Evolutionary conservation across 2,113 vertebrate species (phyloP).

Genomic region (Lepisosteus oculatus): DNA sequence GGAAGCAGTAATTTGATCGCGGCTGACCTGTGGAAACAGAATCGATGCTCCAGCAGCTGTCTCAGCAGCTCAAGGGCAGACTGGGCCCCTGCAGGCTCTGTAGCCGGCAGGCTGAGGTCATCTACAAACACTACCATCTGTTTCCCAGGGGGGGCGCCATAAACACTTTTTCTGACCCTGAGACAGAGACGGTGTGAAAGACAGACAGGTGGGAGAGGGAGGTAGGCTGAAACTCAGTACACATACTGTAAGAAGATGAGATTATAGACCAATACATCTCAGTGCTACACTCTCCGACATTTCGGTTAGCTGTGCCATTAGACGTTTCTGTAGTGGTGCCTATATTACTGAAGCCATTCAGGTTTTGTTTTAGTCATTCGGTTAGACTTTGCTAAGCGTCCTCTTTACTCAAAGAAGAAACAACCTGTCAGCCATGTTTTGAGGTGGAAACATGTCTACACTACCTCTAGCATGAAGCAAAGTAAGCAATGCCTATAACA

Average conservation of each 20-base stretch:
- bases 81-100: slow-evolving; percentile 72
- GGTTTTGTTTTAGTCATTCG: too few relatives aligned
- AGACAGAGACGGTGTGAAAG: slow-evolving; percentile 49
- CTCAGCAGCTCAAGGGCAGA: slow-evolving; percentile 71
- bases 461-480: too few relatives aligned
- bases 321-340: too few relatives aligned
- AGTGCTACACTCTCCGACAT: too few relatives aligned
- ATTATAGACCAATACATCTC: slow-evolving; percentile 13
- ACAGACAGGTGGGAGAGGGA: neutral
- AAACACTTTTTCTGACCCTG: slow-evolving; percentile 59
- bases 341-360: too few relatives aligned
- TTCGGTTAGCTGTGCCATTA: too few relatives aligned
- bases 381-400: too few relatives aligned
- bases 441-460: too few relatives aligned
- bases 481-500: too few relatives aligned
- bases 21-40: slow-evolving; percentile 69
- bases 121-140: slow-evolving; percentile 71
- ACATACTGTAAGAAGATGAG: neutral
- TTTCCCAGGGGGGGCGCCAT: slow-evolving; percentile 50
- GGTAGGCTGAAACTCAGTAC: neutral
- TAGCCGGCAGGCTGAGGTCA: slow-evolving; percentile 77
- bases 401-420: too few relatives aligned
- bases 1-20: too few relatives aligned
- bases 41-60: slow-evolving; percentile 73
- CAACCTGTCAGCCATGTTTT: too few relatives aligned